Evolutionary conservation across 2,113 vertebrate species (phyloP).

Genomic region (Kryptolebias marmoratus): DNA sequence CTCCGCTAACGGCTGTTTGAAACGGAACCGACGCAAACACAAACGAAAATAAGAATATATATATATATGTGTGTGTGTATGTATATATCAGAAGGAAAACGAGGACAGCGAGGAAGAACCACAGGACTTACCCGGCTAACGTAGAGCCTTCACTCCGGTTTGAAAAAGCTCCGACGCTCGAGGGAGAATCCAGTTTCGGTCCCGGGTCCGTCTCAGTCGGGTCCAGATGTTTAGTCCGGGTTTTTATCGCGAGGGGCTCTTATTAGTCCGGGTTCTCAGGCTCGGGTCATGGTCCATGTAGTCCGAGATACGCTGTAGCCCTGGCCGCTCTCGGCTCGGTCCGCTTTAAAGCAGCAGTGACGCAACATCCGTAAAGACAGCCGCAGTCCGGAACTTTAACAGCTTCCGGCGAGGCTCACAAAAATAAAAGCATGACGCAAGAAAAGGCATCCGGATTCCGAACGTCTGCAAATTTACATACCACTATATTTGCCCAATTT

Average conservation of each 20-base stretch:
- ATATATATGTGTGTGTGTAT: too few relatives aligned
- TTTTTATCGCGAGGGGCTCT: background rate
- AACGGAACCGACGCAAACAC: background rate
- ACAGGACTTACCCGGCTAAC: constrained; percentile 23
- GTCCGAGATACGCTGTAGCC: constrained; percentile 12
- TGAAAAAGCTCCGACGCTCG: background rate
- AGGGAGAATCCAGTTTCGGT: background rate
- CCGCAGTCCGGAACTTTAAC: rapidly evolving
- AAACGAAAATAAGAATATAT: background rate
- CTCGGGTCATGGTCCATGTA: constrained; percentile 1
- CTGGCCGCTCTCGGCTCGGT: constrained; percentile 14
- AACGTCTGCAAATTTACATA: too few relatives aligned
- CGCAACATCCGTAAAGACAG: constrained; percentile 57
- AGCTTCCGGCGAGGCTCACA: constrained; percentile 19
- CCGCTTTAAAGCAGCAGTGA: constrained; percentile 65
- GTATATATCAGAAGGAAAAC: too few relatives aligned
- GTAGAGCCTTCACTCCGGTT: constrained; percentile 11
- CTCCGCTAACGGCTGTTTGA: background rate
- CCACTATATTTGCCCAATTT: too few relatives aligned
- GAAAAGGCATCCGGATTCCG: background rate
- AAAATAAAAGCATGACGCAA: constrained; percentile 34
- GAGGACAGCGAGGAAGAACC: background rate
- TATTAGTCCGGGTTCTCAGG: constrained; percentile 6
- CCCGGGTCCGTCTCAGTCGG: background rate
- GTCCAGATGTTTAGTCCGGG: background rate